phyloP scores from a whole-genome alignment of 1,140 invertebrate species.

The Meloidogyne chitwoodi region DNA sequence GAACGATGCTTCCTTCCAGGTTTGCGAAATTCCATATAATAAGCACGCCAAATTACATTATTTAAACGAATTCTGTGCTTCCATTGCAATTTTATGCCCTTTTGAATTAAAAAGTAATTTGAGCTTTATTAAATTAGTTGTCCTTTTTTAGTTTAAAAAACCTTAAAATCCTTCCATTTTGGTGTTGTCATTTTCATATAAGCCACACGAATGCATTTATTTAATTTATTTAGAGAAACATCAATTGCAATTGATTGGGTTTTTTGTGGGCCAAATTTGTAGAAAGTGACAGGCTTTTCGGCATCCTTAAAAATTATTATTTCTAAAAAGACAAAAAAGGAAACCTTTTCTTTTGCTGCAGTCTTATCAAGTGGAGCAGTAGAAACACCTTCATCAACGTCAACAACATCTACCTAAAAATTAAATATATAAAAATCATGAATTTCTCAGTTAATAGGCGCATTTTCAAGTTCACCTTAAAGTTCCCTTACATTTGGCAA shows the following conservation, averaged over 20 bases:
- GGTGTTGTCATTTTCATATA: slow-evolving; percentile 74
- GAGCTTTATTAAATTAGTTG: background rate
- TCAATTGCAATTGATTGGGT: slow-evolving; percentile 60
- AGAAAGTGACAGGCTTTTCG: slow-evolving; percentile 59
- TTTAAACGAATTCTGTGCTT: slow-evolving; percentile 96
- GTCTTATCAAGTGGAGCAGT: slow-evolving; percentile 30
- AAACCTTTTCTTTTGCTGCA: slow-evolving; percentile 11
- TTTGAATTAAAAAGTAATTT: background rate
- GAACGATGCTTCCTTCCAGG: slow-evolving; percentile 49
- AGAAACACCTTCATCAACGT: slow-evolving; percentile 41
- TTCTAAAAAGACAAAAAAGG: background rate
- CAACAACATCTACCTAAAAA: slow-evolving; percentile 57
- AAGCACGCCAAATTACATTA: slow-evolving; percentile 99
- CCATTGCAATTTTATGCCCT: slow-evolving; percentile 85
- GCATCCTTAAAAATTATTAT: slow-evolving; percentile 33
- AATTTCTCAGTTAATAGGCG: too few species aligned
- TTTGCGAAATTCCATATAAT: slow-evolving; percentile 86
- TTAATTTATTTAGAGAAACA: slow-evolving; percentile 58
- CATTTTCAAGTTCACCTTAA: too few species aligned
- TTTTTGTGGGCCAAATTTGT: slow-evolving; percentile 58
- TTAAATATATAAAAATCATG: slow-evolving; percentile 23
- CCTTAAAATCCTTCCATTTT: slow-evolving; percentile 97
- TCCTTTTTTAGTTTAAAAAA: background rate
- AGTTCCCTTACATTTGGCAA: background rate
- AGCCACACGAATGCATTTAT: slow-evolving; percentile 59